Base-by-base conservation (phyloP, 1,140 invertebrate genomes). In the Drosophila oshimai region DNA sequence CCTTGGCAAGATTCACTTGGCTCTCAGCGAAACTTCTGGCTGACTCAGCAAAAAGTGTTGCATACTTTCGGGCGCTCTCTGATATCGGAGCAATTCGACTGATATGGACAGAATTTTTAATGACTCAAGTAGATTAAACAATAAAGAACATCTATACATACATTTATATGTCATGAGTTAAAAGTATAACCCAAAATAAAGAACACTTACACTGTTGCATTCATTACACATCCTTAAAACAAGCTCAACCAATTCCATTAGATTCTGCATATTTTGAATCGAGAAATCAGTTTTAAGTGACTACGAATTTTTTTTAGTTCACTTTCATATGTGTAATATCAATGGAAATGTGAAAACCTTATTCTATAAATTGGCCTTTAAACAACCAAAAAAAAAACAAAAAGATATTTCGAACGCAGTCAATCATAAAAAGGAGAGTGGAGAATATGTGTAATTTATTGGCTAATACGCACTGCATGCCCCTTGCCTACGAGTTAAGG, bases 61-160 rank as follows among this genome's bases (percentile, higher is more conserved):
- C 71, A 86, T 84, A 84, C 71, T 84, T 79, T 75, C 33, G 20
- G 75, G 75, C 42, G 51, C 7, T 10, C 24, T 31, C 50, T 50
- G 17, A 15, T 12, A 28, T 15, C 13, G 29, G 17, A 45, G 17
- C 33, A 36, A 67, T 49, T 67, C 26, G 28, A 55, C 37, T 24
- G 18, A 55, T 13, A n/a, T 9, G 17, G 0, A 18, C 12, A 18
- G 15, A 3, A 37, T 37, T 10, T 22, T 39, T 10, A 12, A 36
- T 15, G 7, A 1, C 2, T 3, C 17, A 17, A 36, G 1, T 4
- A 2, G 34, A 36, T 36, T 36, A 3, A 36, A 17, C 0, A 1
- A 1, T 22, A 5, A 2, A 22, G 22, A 22, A 22, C 22, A 36
- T 18, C 7, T 37, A 18, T 4, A n/a, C n/a, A n/a, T n/a, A n/a